Evolutionary conservation across 2,113 vertebrate species (phyloP).

Genomic region (Chloebia gouldiae): DNA sequence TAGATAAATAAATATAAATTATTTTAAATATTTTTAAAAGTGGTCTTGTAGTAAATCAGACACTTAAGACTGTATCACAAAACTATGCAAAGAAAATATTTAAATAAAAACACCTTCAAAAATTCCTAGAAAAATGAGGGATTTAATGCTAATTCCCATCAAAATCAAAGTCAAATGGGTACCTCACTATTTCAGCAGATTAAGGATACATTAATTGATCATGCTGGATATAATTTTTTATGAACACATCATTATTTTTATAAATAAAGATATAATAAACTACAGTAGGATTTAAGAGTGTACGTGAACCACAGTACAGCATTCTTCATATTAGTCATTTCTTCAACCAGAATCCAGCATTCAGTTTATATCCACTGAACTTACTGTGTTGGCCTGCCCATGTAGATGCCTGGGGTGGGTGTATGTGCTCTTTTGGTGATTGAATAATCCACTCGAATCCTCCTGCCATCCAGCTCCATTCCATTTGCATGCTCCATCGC

Average conservation of each 20-base stretch:
- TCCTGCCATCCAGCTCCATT: slow-evolving; percentile 91
- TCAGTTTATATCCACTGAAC: slow-evolving; percentile 2
- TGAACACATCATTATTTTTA: neutral
- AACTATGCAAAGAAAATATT: neutral
- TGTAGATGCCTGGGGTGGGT: slow-evolving; percentile 92
- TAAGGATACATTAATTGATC: neutral
- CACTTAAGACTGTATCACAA: neutral
- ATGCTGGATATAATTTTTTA: neutral
- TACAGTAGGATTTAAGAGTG: neutral
- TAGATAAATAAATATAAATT: neutral
- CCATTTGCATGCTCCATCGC: slow-evolving; percentile 92
- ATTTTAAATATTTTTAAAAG: neutral
- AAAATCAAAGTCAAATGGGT: neutral
- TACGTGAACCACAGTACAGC: neutral
- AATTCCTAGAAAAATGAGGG: neutral
- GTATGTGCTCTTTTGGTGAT: slow-evolving; percentile 94
- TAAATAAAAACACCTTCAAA: neutral
- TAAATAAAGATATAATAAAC: neutral
- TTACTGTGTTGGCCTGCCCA: slow-evolving; percentile 93
- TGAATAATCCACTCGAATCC: slow-evolving; percentile 91
- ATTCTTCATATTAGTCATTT: neutral
- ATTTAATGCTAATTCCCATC: neutral
- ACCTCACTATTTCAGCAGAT: neutral
- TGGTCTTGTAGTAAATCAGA: neutral
- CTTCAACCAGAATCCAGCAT: neutral